phyloP scores from a whole-genome alignment of 2,113 vertebrate species.

The Pteronura brasiliensis region DNA sequence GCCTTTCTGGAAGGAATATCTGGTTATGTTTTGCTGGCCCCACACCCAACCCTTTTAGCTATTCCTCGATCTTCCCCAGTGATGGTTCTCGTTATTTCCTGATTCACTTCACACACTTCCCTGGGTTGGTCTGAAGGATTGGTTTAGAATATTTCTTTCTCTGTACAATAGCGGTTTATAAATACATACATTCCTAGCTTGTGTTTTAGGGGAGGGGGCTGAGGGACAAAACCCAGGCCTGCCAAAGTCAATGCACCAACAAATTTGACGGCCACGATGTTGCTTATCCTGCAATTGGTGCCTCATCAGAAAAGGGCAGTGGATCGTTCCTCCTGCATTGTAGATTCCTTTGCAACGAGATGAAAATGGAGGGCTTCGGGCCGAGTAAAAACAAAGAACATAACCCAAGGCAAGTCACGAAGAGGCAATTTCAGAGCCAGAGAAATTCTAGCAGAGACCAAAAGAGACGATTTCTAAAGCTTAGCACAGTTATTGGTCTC shows the following conservation, averaged over 20 bases:
- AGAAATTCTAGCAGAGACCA: constrained; percentile 63
- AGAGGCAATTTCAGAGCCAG: constrained; percentile 56
- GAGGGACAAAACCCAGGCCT: neutral
- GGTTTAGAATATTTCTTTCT: neutral
- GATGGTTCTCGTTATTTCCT: neutral
- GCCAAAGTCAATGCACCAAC: neutral
- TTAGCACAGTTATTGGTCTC: constrained; percentile 55
- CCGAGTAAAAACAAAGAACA: constrained; percentile 62
- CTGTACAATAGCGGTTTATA: neutral
- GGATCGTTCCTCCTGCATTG: neutral
- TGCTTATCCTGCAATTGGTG: neutral
- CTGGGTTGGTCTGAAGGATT: neutral
- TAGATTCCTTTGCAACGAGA: neutral
- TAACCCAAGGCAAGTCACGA: constrained; percentile 42
- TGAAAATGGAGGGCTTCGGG: neutral
- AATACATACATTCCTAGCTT: neutral
- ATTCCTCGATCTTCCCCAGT: neutral
- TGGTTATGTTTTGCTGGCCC: neutral
- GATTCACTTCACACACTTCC: neutral
- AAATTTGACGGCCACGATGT: neutral
- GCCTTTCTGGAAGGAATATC: neutral
- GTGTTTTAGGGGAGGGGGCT: neutral
- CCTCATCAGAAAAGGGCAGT: neutral
- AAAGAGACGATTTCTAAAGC: constrained; percentile 68
- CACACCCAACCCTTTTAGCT: neutral